These are phyloP conservation scores for Dendroctonus valens DNA, from an alignment of 1,140 invertebrate genomes.

Conservation along the genomic window DNA sequence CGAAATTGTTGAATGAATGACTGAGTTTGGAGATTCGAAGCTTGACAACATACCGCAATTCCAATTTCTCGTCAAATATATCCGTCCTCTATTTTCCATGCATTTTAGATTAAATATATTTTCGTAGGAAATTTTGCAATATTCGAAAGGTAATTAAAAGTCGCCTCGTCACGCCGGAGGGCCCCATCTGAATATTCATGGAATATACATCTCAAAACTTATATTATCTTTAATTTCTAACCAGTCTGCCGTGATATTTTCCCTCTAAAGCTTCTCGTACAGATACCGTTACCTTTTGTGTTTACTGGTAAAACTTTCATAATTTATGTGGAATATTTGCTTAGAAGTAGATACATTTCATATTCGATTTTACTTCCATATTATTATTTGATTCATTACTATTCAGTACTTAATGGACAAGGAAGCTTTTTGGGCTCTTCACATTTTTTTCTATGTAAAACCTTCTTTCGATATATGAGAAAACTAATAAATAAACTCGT, in stretches of 20 bases:
- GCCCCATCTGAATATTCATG: slow-evolving; percentile 30
- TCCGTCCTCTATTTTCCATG: neutral
- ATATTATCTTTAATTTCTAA: slow-evolving; percentile 34
- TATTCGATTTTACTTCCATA: too few relatives aligned
- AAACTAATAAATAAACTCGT: too few relatives aligned
- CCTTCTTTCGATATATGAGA: too few relatives aligned
- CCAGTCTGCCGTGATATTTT: slow-evolving; percentile 33
- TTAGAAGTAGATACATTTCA: too few relatives aligned
- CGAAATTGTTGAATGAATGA: too few relatives aligned
- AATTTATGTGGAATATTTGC: slow-evolving; percentile 4
- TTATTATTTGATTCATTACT: too few relatives aligned
- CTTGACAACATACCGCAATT: too few relatives aligned
- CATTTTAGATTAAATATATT: slow-evolving; percentile 31
- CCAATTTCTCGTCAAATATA: too few relatives aligned
- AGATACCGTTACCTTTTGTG: slow-evolving; percentile 20
- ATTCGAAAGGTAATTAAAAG: slow-evolving; percentile 34
- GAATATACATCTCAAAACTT: slow-evolving; percentile 33
- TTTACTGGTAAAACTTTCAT: slow-evolving; percentile 21
- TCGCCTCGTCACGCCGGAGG: slow-evolving; percentile 29
- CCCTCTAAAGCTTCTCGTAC: slow-evolving; percentile 15
- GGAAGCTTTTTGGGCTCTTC: too few relatives aligned
- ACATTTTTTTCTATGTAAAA: too few relatives aligned
- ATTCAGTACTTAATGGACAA: too few relatives aligned
- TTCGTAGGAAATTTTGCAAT: slow-evolving; percentile 32
- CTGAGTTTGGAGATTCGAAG: too few relatives aligned